Evolutionary conservation across 2,888 invertebrate genomes (phyloP), one percentile per base, ranked within the genome.

Genomic region (Oxycera nigricornis): DNA sequence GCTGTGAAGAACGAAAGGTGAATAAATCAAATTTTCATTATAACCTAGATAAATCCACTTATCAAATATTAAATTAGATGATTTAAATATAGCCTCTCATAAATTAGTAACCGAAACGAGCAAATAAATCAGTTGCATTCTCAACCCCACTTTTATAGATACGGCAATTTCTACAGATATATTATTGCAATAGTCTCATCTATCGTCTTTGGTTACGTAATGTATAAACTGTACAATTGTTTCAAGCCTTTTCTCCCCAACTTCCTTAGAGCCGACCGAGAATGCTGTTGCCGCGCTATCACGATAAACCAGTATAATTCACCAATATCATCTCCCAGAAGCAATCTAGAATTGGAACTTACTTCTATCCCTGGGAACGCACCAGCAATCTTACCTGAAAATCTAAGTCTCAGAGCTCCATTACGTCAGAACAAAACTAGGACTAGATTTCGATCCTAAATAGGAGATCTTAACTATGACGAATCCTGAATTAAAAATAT

Each of bases 31-130:
- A 61, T 9, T 31, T 61, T 7, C n/a, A 61, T 61, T 61, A 31
- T 22, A 17, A n/a, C 22, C 26, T 61, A 11, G 31, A 61, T n/a
- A 31, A 28, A 61, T 61, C 4, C 61, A 61, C 22, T 61, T 61
- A 9, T 61, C 61, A 11, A 61, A 61, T 35, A 61, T 61, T 31
- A 61, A 35, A 61, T 26, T 61, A 11, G 61, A 61, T 20, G 61
- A 61, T 17, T 22, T 61, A 4, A 61, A 61, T 61, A 28, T n/a
- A 7, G 61, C 61, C 31, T 61, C 61, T 4, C 61, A 61, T 31
- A 61, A 61, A 31, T 20, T 61, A 17, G 35, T 61, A 20, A 61
- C 17, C n/a, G 31, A 20, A 31, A 30, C 22, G 31, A 61, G 17
- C 61, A 61, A 35, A 22, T 61, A 1, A 61, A 61, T 20, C 11